These are phyloP conservation scores for Rhabdomys pumilio DNA, from an alignment of 2,797 vertebrate genomes.

Conservation along the genomic window DNA sequence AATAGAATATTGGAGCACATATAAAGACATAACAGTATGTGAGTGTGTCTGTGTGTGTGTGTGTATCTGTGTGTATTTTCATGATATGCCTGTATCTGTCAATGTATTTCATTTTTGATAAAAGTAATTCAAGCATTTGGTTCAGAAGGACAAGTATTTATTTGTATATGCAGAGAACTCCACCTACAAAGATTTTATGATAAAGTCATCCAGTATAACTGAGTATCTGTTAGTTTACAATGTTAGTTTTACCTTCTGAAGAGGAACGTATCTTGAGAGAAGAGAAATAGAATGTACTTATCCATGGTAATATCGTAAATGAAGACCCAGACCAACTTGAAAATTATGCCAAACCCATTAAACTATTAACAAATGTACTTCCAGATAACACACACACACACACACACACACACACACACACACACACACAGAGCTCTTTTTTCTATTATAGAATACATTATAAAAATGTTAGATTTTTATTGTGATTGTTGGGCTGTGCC, in stretches of 20 bases:
- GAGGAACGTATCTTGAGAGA: neutral
- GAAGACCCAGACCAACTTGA: neutral
- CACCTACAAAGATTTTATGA: neutral
- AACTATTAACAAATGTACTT: neutral
- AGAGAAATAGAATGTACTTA: neutral
- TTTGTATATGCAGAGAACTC: neutral
- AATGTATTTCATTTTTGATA: neutral
- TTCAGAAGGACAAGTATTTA: neutral
- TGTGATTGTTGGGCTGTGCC: neutral
- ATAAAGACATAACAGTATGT: neutral
- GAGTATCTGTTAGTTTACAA: neutral
- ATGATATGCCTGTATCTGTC: neutral
- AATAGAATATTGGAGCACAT: neutral
- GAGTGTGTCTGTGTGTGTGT: neutral
- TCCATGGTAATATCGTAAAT: neutral
- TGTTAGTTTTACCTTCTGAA: neutral
- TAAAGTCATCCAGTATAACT: neutral
- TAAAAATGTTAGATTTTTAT: neutral
- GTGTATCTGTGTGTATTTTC: neutral
- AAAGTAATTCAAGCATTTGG: constrained; percentile 10
- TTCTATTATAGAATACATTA: neutral
- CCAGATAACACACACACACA: neutral
- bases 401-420: neutral
- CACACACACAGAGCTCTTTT: neutral
- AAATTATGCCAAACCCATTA: neutral